Conservation (phyloP, 2,797 vertebrate genomes). For the Sebastes nivosus region DNA sequence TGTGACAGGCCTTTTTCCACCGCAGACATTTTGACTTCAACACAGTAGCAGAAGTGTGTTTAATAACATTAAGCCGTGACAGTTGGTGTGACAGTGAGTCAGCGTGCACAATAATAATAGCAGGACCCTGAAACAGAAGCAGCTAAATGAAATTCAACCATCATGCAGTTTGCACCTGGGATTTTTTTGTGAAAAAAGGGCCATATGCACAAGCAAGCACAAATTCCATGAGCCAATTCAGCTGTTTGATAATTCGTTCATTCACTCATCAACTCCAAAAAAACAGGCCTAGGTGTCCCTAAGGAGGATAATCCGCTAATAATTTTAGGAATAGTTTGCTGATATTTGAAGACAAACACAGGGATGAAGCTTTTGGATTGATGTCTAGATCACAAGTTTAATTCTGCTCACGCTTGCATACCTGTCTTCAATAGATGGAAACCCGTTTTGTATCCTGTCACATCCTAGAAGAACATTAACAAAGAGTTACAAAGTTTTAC, state of each 20-base stretch:
- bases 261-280: neutral
- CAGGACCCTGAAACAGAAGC: neutral
- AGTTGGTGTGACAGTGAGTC: neutral
- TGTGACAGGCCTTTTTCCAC: neutral
- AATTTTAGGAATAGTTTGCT: neutral
- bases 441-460: too few relatives aligned
- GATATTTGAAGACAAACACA: neutral
- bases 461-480: too few relatives aligned
- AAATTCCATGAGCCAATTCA: neutral
- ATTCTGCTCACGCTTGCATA: neutral
- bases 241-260: neutral
- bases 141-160: neutral
- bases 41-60: neutral
- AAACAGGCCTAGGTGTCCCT: neutral
- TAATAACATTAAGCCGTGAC: neutral
- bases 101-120: neutral
- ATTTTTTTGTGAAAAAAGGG: neutral
- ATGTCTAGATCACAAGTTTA: neutral
- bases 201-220: neutral
- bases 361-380: neutral
- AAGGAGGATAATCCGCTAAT: neutral
- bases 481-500: neutral
- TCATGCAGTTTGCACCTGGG: neutral
- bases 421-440: neutral
- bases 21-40: neutral